Evolutionary conservation across 2,113 vertebrate species (phyloP), one percentile per base, ranked within the genome.

Genomic region (Tychaedon coryphoeus): DNA sequence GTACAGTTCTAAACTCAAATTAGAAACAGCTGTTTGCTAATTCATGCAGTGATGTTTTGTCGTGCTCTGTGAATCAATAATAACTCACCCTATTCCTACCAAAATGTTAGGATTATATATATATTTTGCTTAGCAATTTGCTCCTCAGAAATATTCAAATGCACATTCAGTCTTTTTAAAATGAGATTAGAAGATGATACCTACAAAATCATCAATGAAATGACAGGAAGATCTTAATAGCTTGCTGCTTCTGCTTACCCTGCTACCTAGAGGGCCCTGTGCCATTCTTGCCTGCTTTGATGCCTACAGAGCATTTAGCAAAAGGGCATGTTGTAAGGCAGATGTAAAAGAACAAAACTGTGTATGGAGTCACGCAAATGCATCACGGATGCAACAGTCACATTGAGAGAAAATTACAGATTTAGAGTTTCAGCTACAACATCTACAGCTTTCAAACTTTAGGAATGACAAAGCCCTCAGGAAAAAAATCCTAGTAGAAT

Each of bases 21-120:
- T 98, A 98, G 98, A 98, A 99, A 98, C 98, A 99, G 98, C 98
- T 99, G 98, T 98, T 98, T 98, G 98, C 98, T 98, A 98, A 98
- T 98, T 98, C 98, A 98, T 98, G 98, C 98, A 98, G 98, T 97
- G 98, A 98, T 97, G 98, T 98, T 98, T 98, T 98, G 98, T 96
- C 96, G 98, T 98, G 98, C 98, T 98, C 97, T 97, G 98, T 98
- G 98, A 98, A 98, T 98, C 98, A 98, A 98, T 98, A 98, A 98
- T 92, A 98, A 97, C 98, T 97, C 97, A 97, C 96, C 97, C 97
- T 96, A 97, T 97, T 96, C 96, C 98, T 94, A 96, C 94, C 92
- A 97, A 98, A 98, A 97, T 89, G 93, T 92, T 93, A 91, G 97
- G 94, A 95, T 96, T 97, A 96, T 96, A 97, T 92, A 50, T 93